A percentile compares a stretch with the other conserved stretches of the same genome.
Evolutionary conservation across 2,888 invertebrate genomes (phyloP).

Genomic region (Bruchidius siliquastri): DNA sequence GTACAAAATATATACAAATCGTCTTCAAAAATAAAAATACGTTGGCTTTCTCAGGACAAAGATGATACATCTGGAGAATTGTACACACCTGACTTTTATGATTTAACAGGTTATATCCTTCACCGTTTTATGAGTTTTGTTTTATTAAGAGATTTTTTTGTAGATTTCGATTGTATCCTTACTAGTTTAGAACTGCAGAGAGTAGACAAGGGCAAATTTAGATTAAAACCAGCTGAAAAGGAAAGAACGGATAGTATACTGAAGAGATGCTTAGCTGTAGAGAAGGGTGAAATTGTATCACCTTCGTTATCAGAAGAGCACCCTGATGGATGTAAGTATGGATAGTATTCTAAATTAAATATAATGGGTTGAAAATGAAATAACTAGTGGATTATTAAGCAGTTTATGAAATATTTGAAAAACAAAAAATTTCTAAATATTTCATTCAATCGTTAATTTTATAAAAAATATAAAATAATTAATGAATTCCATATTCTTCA

Average conservation of each 20-base stretch:
- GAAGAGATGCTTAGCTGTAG: slow-evolving; percentile 75
- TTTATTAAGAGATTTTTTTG: slow-evolving; percentile 25
- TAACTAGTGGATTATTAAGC: no score
- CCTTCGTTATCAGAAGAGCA: slow-evolving; percentile 67
- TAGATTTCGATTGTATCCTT: slow-evolving; percentile 83
- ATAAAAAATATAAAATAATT: no score
- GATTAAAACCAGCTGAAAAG: slow-evolving; percentile 68
- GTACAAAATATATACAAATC: slow-evolving; percentile 86
- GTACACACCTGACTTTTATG: slow-evolving; percentile 77
- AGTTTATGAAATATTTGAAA: no score
- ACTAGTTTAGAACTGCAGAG: slow-evolving; percentile 77
- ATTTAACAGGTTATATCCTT: slow-evolving; percentile 63
- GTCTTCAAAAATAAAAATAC: slow-evolving; percentile 79
- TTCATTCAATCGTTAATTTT: no score
- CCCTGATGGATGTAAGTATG: slow-evolving; percentile 74
- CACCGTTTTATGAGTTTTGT: slow-evolving; percentile 5
- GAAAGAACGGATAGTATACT: slow-evolving; percentile 78
- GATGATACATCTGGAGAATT: slow-evolving; percentile 15
- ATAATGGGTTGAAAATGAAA: background rate
- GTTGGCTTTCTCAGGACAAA: slow-evolving; percentile 82
- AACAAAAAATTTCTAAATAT: no score
- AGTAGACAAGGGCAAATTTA: slow-evolving; percentile 66
- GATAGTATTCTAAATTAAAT: slow-evolving; percentile 1
- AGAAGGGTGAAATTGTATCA: slow-evolving; percentile 59
- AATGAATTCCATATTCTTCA: no score